A percentile compares a stretch with the other conserved stretches of the same genome.
phyloP scores from a whole-genome alignment of 2,113 vertebrate species.

The pig (Sus scrofa) region T2T-Sscrofa CM000828.6:40489501-40490000 shows the following conservation, averaged over 20 bases:
- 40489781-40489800: not conserved
- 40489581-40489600: too few relatives aligned
- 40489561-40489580: too few relatives aligned
- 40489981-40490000: not conserved
- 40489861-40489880: fast-evolving
- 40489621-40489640: too few relatives aligned
- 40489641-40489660: too few relatives aligned
- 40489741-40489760: not conserved
- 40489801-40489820: not conserved
- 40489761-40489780: not conserved
- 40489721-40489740: not conserved
- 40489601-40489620: too few relatives aligned
- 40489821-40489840: not conserved
- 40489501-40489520: too few relatives aligned
- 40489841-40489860: not conserved
- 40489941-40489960: not conserved
- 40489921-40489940: not conserved
- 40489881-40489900: not conserved
- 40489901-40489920: not conserved
- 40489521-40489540: too few relatives aligned
- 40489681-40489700: too few relatives aligned
- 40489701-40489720: not conserved
- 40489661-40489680: too few relatives aligned
- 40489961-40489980: not conserved
- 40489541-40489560: too few relatives aligned